Conservation (phyloP, 2,113 vertebrate genomes). For the Petaurus breviceps region DNA sequence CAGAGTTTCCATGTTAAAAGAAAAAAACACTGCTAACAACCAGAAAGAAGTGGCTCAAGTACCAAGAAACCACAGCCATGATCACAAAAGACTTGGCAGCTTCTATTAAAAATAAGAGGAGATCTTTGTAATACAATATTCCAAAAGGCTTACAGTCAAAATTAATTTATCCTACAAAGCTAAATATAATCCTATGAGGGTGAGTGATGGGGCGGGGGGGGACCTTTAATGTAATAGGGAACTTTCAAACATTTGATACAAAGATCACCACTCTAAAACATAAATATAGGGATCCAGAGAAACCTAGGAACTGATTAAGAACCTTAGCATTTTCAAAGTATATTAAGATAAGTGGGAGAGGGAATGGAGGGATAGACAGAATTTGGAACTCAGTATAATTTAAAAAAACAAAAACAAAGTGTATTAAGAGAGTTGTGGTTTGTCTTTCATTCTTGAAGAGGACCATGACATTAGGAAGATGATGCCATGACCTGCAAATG, state of each 20-base stretch:
- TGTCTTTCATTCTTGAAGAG: too few relatives aligned
- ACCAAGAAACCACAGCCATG: neutral
- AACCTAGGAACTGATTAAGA: neutral
- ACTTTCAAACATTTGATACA: neutral
- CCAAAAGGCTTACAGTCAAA: neutral
- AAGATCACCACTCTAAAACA: neutral
- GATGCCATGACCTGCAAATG: too few relatives aligned
- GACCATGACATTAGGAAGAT: too few relatives aligned
- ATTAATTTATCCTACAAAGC: neutral
- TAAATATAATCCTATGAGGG: neutral
- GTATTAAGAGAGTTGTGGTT: neutral
- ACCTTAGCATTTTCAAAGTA: neutral
- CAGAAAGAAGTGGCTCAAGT: neutral
- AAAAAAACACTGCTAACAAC: neutral
- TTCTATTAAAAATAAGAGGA: neutral
- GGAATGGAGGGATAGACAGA: neutral
- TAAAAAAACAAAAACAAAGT: neutral
- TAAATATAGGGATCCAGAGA: neutral
- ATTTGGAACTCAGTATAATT: neutral
- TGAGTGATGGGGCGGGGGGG: fast-evolving
- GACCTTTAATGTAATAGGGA: neutral
- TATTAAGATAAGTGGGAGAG: neutral
- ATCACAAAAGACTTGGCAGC: neutral
- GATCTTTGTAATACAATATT: neutral
- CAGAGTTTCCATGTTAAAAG: neutral